Conservation (phyloP, 2,113 vertebrate species). For the Petroica traversi region DNA sequence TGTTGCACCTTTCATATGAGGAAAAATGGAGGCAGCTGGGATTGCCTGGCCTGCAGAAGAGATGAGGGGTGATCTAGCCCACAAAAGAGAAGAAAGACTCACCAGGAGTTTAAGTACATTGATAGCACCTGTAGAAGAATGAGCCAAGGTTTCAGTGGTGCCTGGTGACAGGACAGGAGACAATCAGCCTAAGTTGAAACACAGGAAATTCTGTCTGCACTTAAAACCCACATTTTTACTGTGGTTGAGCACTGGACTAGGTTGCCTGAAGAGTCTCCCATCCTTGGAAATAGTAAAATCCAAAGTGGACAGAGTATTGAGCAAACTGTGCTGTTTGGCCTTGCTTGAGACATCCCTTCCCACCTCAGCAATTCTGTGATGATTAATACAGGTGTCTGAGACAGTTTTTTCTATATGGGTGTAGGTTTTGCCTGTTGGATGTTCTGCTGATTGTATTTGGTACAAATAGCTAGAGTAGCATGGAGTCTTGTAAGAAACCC, state of each 20-base stretch:
- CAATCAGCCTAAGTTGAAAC: fast-evolving
- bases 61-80: background rate
- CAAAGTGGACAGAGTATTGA: background rate
- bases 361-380: background rate
- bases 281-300: background rate
- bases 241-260: background rate
- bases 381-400: background rate
- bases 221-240: background rate
- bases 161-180: background rate
- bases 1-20: background rate
- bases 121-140: background rate
- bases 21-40: background rate
- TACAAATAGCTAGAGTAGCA: background rate
- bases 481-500: background rate
- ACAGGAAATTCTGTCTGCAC: background rate
- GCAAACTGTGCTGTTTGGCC: background rate
- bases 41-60: background rate
- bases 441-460: background rate
- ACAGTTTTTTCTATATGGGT: background rate
- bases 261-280: background rate
- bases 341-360: background rate
- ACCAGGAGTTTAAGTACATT: background rate
- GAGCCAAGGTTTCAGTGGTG: background rate
- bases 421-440: background rate
- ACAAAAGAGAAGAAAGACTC: background rate